A percentile compares a stretch with the other conserved stretches of the same genome.
Conservation (phyloP, 2,797 vertebrate species). For the Spinus pinus region DNA sequence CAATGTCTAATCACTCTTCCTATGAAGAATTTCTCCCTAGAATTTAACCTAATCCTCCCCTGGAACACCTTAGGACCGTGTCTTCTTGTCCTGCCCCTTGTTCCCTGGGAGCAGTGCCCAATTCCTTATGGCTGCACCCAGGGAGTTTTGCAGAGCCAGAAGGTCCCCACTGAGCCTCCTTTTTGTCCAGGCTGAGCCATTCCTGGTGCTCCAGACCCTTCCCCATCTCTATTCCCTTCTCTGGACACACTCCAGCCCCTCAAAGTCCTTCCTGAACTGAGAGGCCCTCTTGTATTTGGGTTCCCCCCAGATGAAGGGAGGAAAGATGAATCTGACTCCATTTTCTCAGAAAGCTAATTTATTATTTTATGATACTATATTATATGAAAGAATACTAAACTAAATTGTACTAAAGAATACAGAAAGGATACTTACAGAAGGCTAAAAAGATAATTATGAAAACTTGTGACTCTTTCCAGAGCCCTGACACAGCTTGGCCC, state of each 20-base stretch:
- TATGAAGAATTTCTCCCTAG: neutral
- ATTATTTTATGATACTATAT: neutral
- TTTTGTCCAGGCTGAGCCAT: neutral
- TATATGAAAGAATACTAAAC: too few species aligned
- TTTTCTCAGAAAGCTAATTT: neutral
- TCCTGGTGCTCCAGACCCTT: neutral
- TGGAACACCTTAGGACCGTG: neutral
- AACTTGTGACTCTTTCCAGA: too few species aligned
- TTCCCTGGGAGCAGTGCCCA: neutral
- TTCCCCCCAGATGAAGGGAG: neutral
- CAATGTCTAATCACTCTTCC: neutral
- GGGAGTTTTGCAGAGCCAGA: neutral
- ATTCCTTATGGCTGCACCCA: fast-evolving
- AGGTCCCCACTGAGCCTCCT: neutral
- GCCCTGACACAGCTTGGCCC: too few species aligned
- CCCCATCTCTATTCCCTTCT: neutral
- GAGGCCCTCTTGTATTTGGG: neutral
- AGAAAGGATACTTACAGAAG: too few species aligned
- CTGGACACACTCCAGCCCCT: neutral
- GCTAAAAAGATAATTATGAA: too few species aligned
- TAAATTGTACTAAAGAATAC: too few species aligned
- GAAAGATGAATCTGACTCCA: neutral
- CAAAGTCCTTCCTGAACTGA: neutral
- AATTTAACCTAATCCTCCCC: neutral
- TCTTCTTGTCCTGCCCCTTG: neutral